A percentile compares a stretch with the other conserved stretches of the same genome.
phyloP scores from a whole-genome alignment of 2,113 vertebrate species.

The Heterocephalus glaber region DNA sequence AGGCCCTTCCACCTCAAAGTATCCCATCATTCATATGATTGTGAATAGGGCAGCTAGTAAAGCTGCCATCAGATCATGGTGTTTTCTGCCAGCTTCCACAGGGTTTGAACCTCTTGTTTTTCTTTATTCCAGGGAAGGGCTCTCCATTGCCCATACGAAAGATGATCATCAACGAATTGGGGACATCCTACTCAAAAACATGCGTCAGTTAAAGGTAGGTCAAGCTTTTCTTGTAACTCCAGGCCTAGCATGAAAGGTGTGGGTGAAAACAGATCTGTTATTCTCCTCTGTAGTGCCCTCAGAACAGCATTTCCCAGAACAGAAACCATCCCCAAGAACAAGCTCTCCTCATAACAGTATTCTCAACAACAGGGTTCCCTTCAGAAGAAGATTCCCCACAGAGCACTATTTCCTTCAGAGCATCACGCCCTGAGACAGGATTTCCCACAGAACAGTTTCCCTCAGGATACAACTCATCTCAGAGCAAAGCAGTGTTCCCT shows the following conservation, averaged over 20 bases:
- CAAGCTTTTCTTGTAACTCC: background rate
- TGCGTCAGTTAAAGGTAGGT: slow-evolving; percentile 91
- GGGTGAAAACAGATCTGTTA: background rate
- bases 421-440: no score
- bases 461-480: background rate
- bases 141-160: slow-evolving; percentile 85
- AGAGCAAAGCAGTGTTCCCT: background rate
- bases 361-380: background rate
- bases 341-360: background rate
- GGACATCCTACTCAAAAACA: slow-evolving; percentile 95
- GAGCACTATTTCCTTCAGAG: background rate
- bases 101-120: background rate
- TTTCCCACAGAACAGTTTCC: background rate
- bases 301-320: background rate
- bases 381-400: background rate
- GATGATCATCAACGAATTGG: slow-evolving; percentile 92
- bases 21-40: no score
- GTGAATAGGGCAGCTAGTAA: fast-evolving
- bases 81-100: background rate
- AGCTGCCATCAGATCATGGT: fast-evolving
- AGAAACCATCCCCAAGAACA: background rate
- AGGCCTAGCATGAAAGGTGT: background rate
- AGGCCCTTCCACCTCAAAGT: background rate
- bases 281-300: background rate
- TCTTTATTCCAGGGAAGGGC: slow-evolving; percentile 90